Percentiles rank a stretch among this genome's conserved stretches.
Conservation (phyloP, 37 sponge, comb jelly and placozoan species). For the Amphimedon queenslandica region DNA sequence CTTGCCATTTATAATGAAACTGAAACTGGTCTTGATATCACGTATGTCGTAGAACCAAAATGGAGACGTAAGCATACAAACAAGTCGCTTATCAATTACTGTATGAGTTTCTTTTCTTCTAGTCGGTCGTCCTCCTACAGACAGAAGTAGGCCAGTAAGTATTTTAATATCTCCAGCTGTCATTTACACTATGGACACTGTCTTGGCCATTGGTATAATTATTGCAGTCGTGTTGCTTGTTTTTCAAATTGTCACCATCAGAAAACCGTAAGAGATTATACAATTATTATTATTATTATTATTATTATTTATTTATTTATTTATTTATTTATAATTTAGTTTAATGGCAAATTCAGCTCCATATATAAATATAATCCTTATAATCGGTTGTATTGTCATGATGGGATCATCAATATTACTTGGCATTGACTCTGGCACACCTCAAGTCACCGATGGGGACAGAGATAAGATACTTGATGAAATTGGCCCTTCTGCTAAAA, state of each 20-base stretch:
- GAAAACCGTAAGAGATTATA: conserved; percentile 49
- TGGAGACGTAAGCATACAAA: not conserved
- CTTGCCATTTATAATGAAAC: not conserved
- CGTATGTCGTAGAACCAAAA: not conserved
- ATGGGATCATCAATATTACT: not conserved
- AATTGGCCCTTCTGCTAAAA: not conserved
- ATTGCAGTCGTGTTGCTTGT: conserved; percentile 40
- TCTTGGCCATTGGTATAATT: conserved; percentile 27
- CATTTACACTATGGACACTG: conserved; percentile 11
- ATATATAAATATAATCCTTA: conserved; percentile 36
- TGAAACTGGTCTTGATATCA: not conserved
- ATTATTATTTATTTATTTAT: too few species aligned
- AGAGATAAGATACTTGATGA: not conserved
- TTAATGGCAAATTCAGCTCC: conserved; percentile 64
- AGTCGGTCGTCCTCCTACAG: conserved; percentile 37
- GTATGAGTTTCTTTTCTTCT: not conserved
- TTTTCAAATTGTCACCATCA: conserved; percentile 55
- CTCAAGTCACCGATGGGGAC: not conserved
- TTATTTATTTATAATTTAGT: conserved; percentile 28
- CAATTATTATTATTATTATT: not conserved
- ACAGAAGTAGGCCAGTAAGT: conserved; percentile 21
- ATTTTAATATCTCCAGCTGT: conserved; percentile 7
- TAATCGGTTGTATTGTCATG: conserved; percentile 36
- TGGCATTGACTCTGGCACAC: conserved; percentile 43
- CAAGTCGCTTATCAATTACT: not conserved